Conservation (phyloP, 2,888 invertebrate species). For the Acleris laterana region DNA sequence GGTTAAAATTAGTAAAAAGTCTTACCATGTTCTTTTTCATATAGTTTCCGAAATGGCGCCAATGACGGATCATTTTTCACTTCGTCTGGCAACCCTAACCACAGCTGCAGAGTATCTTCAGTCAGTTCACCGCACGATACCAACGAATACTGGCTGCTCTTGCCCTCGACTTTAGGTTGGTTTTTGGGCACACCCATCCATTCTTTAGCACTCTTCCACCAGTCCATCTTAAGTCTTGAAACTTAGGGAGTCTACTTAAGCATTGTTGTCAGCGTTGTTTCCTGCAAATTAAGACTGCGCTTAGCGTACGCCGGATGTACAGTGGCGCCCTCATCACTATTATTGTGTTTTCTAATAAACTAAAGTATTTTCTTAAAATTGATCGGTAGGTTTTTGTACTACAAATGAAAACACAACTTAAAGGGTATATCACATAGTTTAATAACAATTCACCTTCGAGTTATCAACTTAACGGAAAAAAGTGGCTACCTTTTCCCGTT, state of each 20-base stretch:
- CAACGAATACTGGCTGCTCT: constrained; percentile 59
- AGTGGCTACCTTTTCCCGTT: too few species aligned
- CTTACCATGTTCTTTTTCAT: constrained; percentile 66
- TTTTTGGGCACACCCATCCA: constrained; percentile 39
- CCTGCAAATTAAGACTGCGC: too few species aligned
- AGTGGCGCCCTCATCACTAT: too few species aligned
- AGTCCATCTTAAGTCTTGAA: constrained; percentile 11
- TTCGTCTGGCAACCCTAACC: constrained; percentile 84
- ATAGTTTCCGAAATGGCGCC: constrained; percentile 76
- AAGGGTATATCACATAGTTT: too few species aligned
- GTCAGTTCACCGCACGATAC: constrained; percentile 75
- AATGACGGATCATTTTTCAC: constrained; percentile 85
- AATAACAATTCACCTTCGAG: too few species aligned
- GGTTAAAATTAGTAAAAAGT: constrained; percentile 1
- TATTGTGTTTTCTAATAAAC: too few species aligned
- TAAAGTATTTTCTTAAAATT: too few species aligned
- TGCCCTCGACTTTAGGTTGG: constrained; percentile 60
- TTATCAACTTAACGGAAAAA: too few species aligned
- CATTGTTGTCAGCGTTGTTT: neutral
- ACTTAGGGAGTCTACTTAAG: neutral
- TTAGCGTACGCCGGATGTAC: too few species aligned
- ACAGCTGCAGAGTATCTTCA: constrained; percentile 80
- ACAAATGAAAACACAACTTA: too few species aligned
- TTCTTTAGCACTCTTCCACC: constrained; percentile 43
- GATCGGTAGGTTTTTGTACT: too few species aligned